Evolutionary conservation across 2,113 vertebrate genomes (phyloP).

Genomic region (Sphaerodactylus townsendi): DNA sequence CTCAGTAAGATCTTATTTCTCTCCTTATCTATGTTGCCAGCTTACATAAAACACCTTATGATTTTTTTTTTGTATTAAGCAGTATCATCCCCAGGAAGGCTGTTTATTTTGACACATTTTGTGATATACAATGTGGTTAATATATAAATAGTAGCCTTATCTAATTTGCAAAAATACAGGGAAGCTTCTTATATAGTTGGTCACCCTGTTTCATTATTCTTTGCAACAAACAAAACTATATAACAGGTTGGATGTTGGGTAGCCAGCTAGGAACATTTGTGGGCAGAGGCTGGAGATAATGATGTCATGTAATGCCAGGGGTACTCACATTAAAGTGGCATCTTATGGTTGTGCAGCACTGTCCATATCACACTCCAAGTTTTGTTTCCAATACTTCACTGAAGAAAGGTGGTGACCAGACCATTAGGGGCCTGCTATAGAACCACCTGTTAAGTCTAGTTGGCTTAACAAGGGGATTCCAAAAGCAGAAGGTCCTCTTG

Average conservation of each 20-base stretch:
- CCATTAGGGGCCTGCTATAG: no score
- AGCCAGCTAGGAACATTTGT: no score
- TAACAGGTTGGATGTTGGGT: background rate
- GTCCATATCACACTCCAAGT: no score
- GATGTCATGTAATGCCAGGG: no score
- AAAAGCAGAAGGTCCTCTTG: no score
- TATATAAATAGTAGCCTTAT: background rate
- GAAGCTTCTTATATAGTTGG: background rate
- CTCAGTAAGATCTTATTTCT: background rate
- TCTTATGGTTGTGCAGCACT: no score
- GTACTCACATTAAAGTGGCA: no score
- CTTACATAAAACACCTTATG: background rate
- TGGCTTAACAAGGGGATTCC: no score
- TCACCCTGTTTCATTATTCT: background rate
- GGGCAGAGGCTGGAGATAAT: no score
- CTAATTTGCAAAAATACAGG: background rate
- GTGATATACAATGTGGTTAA: background rate
- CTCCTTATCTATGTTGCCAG: background rate
- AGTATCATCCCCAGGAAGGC: background rate
- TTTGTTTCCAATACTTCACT: no score
- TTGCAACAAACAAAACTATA: background rate
- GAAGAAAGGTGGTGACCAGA: no score
- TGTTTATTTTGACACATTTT: background rate
- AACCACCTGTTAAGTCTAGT: no score
- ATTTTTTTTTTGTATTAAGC: background rate